These are phyloP conservation scores for Formica exsecta DNA, from an alignment of 1,140 invertebrate genomes.

Conservation along the genomic window DNA sequence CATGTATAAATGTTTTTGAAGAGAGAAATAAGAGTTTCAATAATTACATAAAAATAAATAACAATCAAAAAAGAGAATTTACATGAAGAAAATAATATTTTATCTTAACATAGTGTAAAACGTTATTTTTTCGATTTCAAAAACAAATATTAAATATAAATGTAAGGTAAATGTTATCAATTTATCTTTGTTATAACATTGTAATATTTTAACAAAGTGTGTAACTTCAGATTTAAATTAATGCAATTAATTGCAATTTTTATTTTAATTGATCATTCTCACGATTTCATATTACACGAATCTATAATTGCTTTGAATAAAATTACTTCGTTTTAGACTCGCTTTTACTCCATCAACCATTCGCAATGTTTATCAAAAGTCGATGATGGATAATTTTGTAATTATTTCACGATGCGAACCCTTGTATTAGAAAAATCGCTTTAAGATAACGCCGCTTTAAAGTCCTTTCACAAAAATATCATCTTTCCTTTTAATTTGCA, in stretches of 20 bases:
- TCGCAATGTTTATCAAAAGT: not conserved
- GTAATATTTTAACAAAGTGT: not conserved
- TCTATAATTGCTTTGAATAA: not conserved
- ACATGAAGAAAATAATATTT: not conserved
- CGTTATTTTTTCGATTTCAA: not conserved
- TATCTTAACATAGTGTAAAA: not conserved
- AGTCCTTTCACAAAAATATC: constrained; percentile 12
- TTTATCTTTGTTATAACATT: not conserved
- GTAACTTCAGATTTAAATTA: not conserved
- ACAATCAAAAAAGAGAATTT: not conserved
- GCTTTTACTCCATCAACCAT: not conserved
- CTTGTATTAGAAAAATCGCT: too few relatives aligned
- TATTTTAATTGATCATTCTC: not conserved
- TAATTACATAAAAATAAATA: not conserved
- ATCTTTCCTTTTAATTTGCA: constrained; percentile 26
- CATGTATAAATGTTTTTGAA: not conserved
- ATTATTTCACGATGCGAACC: not conserved
- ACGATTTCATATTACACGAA: not conserved
- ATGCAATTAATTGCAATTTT: not conserved
- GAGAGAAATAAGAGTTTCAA: not conserved
- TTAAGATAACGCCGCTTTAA: not conserved
- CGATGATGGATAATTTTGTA: not conserved
- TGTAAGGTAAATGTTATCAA: not conserved
- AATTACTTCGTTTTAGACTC: not conserved
- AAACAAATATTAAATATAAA: not conserved